These are phyloP conservation scores for Camponotus floridanus DNA, from an alignment of 1,140 invertebrate species.

Conservation along the genomic window DNA sequence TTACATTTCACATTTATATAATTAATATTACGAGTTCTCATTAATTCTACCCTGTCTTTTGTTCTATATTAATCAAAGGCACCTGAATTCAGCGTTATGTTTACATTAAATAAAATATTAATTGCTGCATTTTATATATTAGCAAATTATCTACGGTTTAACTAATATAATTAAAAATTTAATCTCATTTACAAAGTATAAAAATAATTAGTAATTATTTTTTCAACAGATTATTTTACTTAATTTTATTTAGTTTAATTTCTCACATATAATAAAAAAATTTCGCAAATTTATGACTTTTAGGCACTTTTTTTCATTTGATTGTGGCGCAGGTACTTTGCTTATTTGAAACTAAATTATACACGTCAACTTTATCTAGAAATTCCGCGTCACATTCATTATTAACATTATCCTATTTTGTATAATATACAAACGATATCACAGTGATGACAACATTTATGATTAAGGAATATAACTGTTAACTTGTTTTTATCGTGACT, in stretches of 20 bases:
- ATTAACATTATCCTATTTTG: conserved; percentile 30
- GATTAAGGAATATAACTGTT: conserved; percentile 47
- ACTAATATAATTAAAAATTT: conserved; percentile 31
- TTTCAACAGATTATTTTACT: background rate
- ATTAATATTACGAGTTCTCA: conserved; percentile 32
- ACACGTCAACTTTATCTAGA: conserved; percentile 21
- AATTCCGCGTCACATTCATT: background rate
- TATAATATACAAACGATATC: conserved; percentile 71
- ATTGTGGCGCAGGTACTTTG: conserved; percentile 68
- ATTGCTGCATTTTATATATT: conserved; percentile 24
- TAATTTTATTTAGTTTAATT: background rate
- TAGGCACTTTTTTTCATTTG: conserved; percentile 68
- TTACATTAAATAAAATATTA: conserved; percentile 22
- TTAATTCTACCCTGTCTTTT: conserved; percentile 62
- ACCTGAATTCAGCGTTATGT: conserved; percentile 64
- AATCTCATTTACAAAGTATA: conserved; percentile 1
- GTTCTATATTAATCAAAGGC: conserved; percentile 65
- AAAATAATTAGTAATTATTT: conserved; percentile 39
- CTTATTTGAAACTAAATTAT: conserved; percentile 54
- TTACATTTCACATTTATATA: conserved; percentile 70
- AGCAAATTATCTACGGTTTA: background rate
- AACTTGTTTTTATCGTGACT: conserved; percentile 22
- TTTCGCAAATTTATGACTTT: conserved; percentile 56
- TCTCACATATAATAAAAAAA: conserved; percentile 37
- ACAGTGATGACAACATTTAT: conserved; percentile 73